Base-by-base conservation (phyloP, 2,797 vertebrate species). In the Neoniphon sammara region DNA sequence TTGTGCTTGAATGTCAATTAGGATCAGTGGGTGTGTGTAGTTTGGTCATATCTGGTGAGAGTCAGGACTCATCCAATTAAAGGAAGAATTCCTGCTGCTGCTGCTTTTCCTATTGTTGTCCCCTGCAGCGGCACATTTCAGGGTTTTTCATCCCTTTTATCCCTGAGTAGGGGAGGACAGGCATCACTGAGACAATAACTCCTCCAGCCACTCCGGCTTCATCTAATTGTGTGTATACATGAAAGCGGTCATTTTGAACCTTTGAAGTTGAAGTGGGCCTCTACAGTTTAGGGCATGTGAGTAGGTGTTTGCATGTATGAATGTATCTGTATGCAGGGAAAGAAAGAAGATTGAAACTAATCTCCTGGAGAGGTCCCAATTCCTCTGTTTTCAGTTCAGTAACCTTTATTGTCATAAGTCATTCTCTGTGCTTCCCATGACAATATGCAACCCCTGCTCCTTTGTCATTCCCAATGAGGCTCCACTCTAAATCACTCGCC, bases 391-490 rank as follows among this genome's bases (percentile, higher is more conserved):
- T 59, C 72, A 67, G 36, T 59, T 44, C 60, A 58, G 23, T 75
- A 69, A 81, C 75, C 78, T 81, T 80, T 69, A 73, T 80, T 74
- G 69, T 70, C 55, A 64, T 59, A 69, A 88, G 67, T 82, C 81
- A 72, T 81, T 86, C 73, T 77, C 44, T 72, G 69, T 84, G 68
- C 78, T 76, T 85, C 75, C 80, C 78, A 70, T 77, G 81, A 78
- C 74, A 87, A 84, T 77, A 75, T 66, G 54, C 85, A 85, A 58
- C 61, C 66, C 18, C 70, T 74, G 72, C 81, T 70, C 77, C 50
- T 81, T 83, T 90, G 86, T 91, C 84, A 85, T 88, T 89, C 85
- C 66, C 80, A 78, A 31, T 84, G 80, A 87, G 60, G 53, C 77
- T 67, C 62, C 65, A 60, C 65, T 80, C 62, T 79, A 80, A 86